Percentiles rank a stretch among this genome's conserved stretches.
Evolutionary conservation across 2,797 vertebrate genomes (phyloP).

Genomic region (Pseudochirops cupreus): DNA sequence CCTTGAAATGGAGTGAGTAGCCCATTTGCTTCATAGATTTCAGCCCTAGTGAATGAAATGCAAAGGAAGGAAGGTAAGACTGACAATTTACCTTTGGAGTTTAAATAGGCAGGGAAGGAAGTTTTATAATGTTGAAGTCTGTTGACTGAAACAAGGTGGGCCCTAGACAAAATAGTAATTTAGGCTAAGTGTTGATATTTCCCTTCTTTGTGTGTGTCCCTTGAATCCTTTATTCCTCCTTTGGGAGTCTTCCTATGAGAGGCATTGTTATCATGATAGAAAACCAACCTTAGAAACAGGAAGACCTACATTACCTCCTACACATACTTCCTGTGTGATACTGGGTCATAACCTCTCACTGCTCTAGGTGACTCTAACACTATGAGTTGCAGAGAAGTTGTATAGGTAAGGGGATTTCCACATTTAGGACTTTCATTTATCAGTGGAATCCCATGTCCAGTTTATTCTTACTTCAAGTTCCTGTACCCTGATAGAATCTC

Average conservation of each 20-base stretch:
- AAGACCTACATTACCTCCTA: not conserved
- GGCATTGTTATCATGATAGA: not conserved
- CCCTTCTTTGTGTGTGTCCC: not conserved
- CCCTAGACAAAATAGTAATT: not conserved
- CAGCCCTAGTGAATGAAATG: not conserved
- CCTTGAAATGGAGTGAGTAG: not conserved
- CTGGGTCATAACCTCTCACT: not conserved
- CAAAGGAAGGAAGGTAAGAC: not conserved
- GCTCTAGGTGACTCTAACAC: not conserved
- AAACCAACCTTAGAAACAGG: not conserved
- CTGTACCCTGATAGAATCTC: not conserved
- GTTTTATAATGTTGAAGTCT: not conserved
- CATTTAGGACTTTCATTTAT: not conserved
- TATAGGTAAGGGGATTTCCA: not conserved
- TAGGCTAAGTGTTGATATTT: not conserved
- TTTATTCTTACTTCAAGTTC: not conserved
- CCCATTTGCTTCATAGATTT: not conserved
- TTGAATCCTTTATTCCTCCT: not conserved
- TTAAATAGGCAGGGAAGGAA: not conserved
- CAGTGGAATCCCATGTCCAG: not conserved
- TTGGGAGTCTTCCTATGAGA: not conserved
- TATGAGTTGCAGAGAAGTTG: not conserved
- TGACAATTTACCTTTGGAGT: not conserved
- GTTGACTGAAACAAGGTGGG: not conserved
- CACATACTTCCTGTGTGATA: not conserved